A percentile compares a stretch with the other conserved stretches of the same genome.
These are phyloP conservation scores for Colaptes auratus DNA, from an alignment of 2,113 vertebrate genomes.

Conservation along the genomic window DNA sequence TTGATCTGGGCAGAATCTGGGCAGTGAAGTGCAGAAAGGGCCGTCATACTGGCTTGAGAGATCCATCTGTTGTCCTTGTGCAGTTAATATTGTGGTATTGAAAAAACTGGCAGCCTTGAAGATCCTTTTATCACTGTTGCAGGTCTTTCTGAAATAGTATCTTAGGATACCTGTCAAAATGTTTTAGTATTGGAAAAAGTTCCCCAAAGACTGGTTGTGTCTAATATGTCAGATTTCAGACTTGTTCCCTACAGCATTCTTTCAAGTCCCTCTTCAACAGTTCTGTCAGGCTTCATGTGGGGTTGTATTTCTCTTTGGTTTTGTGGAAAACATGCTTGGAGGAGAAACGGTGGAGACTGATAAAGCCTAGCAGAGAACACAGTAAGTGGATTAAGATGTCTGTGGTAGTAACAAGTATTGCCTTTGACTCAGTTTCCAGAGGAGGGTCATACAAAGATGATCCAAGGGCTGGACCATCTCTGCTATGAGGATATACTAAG, in stretches of 20 bases:
- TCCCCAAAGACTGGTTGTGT: neutral
- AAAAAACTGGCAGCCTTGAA: neutral
- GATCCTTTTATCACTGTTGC: neutral
- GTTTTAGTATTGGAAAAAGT: neutral
- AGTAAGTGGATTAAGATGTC: neutral
- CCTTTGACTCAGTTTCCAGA: neutral
- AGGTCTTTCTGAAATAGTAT: neutral
- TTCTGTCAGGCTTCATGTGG: neutral
- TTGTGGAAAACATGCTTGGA: neutral
- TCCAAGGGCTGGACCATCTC: no score
- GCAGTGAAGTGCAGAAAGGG: neutral
- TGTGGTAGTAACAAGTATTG: neutral
- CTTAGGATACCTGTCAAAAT: neutral
- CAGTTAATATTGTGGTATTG: neutral
- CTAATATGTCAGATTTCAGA: neutral
- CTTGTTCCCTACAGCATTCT: neutral
- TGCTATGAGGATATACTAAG: no score
- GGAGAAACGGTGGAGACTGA: neutral
- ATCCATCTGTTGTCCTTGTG: constrained; percentile 12
- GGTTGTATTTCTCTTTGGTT: neutral
- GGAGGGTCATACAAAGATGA: no score
- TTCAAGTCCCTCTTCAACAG: neutral
- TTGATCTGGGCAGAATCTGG: neutral
- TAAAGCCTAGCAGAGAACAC: neutral
- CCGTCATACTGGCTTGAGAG: neutral